phyloP scores from a whole-genome alignment of 1,140 invertebrate genomes.

The Neodiprion virginianus region DNA sequence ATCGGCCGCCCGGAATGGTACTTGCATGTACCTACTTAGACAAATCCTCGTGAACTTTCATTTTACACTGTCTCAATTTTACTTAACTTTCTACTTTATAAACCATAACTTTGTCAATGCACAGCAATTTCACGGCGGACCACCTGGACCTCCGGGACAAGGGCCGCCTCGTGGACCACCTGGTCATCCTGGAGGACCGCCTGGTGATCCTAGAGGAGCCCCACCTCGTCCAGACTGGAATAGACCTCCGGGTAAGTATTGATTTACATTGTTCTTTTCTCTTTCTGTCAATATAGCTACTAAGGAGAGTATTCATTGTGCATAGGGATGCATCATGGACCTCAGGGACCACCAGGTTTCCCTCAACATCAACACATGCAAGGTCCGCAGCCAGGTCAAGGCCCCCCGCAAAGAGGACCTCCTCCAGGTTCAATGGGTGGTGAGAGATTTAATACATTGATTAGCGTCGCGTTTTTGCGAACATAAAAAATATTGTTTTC shows the following conservation, averaged over 20 bases:
- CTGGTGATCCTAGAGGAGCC: conserved; percentile 66
- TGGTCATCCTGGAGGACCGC: conserved; percentile 61
- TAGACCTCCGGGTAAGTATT: conserved; percentile 67
- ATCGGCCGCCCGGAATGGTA: conserved; percentile 75
- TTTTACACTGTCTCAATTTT: conserved; percentile 10
- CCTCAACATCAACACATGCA: conserved; percentile 76
- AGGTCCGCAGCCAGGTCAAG: conserved; percentile 66
- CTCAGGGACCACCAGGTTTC: conserved; percentile 61
- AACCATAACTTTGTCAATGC: conserved; percentile 17
- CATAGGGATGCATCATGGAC: conserved; percentile 60
- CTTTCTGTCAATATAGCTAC: neutral
- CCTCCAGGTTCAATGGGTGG: conserved; percentile 67
- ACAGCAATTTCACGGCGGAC: conserved; percentile 68
- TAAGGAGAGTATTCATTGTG: conserved; percentile 35
- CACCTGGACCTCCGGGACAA: conserved; percentile 68
- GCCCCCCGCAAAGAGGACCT: conserved; percentile 70
- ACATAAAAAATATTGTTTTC: too few relatives aligned
- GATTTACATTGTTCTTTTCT: neutral
- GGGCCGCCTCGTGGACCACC: conserved; percentile 69
- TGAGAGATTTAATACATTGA: conserved; percentile 43
- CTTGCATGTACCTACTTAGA: conserved; percentile 37
- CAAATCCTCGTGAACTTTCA: conserved; percentile 17
- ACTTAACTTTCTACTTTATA: neutral
- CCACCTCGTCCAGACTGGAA: conserved; percentile 79
- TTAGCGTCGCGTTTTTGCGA: neutral